Evolutionary conservation across 2,888 invertebrate species (phyloP).

Genomic region (Tachina fera): DNA sequence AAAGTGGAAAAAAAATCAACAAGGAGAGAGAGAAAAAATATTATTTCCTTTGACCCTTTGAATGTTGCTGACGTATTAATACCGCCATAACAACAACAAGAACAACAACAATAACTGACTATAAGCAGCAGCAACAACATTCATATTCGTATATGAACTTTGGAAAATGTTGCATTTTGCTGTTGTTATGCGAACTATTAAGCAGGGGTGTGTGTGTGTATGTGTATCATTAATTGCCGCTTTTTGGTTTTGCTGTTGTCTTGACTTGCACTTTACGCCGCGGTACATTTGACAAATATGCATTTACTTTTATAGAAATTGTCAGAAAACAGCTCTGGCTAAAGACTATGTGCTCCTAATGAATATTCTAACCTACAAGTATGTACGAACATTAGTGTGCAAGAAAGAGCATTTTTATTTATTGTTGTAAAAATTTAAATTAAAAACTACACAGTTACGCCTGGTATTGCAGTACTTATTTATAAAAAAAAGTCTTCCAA

Average conservation of each 20-base stretch:
- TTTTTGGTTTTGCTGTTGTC: constrained; percentile 11
- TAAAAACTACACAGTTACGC: neutral
- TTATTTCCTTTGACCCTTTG: constrained; percentile 67
- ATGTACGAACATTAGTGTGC: neutral
- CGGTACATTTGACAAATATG: neutral
- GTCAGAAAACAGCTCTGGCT: neutral
- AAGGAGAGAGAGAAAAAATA: neutral
- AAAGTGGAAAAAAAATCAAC: neutral
- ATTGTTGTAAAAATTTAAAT: neutral
- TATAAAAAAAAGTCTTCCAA: no score
- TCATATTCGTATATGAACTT: constrained; percentile 15
- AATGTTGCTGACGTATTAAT: constrained; percentile 67
- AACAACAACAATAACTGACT: neutral
- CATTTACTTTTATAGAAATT: neutral
- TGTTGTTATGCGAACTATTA: constrained; percentile 25
- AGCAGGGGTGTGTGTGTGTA: neutral
- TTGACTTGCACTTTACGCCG: constrained; percentile 11
- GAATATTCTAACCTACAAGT: neutral
- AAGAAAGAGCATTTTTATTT: neutral
- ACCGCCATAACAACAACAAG: constrained; percentile 26
- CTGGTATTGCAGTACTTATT: neutral
- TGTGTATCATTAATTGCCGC: constrained; percentile 4
- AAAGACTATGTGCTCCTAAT: constrained; percentile 58
- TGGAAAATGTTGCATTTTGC: constrained; percentile 28
- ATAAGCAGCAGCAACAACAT: constrained; percentile 18